These are phyloP conservation scores for Berghia stephanieae DNA, from an alignment of 1,140 invertebrate species.

Conservation along the genomic window DNA sequence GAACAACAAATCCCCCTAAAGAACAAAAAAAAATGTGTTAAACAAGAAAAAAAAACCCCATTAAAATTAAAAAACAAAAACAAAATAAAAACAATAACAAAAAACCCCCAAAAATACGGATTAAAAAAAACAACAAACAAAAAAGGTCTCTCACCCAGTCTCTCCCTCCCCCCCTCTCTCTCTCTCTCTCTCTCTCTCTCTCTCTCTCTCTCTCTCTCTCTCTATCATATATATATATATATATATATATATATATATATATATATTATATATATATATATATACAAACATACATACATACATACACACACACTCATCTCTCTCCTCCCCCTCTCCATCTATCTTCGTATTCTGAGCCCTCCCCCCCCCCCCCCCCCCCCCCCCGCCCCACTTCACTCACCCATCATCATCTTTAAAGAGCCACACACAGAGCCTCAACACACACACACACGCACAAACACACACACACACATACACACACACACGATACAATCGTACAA, in stretches of 20 bases:
- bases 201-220: not conserved
- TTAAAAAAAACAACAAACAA: too few species aligned
- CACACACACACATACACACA: constrained; percentile 26
- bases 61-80: too few species aligned
- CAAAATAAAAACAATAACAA: too few species aligned
- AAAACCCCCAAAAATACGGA: too few species aligned
- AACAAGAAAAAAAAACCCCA: too few species aligned
- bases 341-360: not conserved
- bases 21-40: too few species aligned
- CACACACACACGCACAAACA: not conserved
- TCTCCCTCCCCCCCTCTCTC: not conserved
- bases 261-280: constrained; percentile 19
- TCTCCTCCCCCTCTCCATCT: not conserved
- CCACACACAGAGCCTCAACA: not conserved
- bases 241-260: too few species aligned
- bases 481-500: too few species aligned
- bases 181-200: not conserved
- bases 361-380: not conserved
- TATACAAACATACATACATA: too few species aligned
- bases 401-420: not conserved
- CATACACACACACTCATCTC: too few species aligned
- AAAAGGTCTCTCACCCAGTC: too few species aligned
- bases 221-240: not conserved
- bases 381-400: not conserved
- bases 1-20: too few species aligned